Conservation (phyloP, 2,113 vertebrate genomes). For the Oncorhynchus nerka region DNA sequence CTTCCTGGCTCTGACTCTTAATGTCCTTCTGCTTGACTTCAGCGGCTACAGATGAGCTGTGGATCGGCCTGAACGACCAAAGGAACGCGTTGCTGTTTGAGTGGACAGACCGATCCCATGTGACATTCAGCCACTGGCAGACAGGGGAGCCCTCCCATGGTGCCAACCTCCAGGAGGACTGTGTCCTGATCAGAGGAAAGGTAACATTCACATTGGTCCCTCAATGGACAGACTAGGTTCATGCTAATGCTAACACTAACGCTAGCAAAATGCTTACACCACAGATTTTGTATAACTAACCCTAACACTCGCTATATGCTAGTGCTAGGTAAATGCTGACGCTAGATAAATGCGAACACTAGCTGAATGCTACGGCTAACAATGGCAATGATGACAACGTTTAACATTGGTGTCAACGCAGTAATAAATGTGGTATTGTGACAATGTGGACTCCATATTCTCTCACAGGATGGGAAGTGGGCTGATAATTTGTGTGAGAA, state of each 20-base stretch:
- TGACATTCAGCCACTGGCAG: constrained; percentile 88
- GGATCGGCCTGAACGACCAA: constrained; percentile 92
- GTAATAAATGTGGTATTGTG: too few relatives aligned
- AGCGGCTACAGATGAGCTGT: constrained; percentile 77
- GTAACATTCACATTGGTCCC: constrained; percentile 58
- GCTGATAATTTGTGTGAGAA: constrained; percentile 85
- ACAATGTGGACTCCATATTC: not conserved
- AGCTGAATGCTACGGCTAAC: too few relatives aligned
- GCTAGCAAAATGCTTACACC: too few relatives aligned
- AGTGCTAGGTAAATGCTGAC: too few relatives aligned
- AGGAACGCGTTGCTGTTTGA: constrained; percentile 89
- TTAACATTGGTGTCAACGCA: too few relatives aligned
- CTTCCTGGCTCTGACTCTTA: too few relatives aligned
- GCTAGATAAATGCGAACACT: too few relatives aligned
- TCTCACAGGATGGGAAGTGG: constrained; percentile 85
- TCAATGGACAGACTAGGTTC: not conserved
- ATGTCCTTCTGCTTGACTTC: not conserved
- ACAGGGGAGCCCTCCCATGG: constrained; percentile 86
- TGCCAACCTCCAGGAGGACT: constrained; percentile 86
- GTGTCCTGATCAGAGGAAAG: constrained; percentile 88
- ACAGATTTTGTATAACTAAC: too few relatives aligned
- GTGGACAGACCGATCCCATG: constrained; percentile 88
- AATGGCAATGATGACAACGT: too few relatives aligned
- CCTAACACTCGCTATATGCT: too few relatives aligned
- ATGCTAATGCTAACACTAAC: too few relatives aligned